Evolutionary conservation across 2,113 vertebrate species (phyloP), one percentile per base, ranked within the genome.

Genomic region (Podarcis raffonei): DNA sequence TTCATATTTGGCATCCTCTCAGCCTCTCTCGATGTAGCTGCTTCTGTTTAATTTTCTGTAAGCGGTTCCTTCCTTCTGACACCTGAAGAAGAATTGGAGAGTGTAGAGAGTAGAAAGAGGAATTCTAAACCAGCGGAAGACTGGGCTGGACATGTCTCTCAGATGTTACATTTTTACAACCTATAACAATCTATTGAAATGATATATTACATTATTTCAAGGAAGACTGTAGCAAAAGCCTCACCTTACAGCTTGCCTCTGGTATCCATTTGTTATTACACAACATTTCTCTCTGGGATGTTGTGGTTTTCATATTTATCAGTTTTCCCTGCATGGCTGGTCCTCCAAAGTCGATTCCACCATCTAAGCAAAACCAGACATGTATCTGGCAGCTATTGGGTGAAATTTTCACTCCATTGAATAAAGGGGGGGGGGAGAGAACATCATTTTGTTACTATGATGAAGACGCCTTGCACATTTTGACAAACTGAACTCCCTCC

Each of bases 401-500:
- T 91, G 93, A 93, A 89, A 92, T 94, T 93, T 95, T 94, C 93
- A 94, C 91, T 95, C 91, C 89, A 76, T 3, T 62, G 88, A 82
- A 82, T 87, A 93, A 89, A 83, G 37, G 35, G 5, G 68, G 37
- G 53, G 5, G 68, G 83, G 42, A 90, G 90, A 90, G 93, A 93
- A 95, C 94, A 95, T 93, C 0, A 94, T 95, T 92, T 92, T 92
- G 90, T 95, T 94, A 89, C 92, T 94, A 93, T 94, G 94, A 96
- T 94, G 92, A 95, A 96, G 95, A 95, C 0, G 59, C 93, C 89
- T 90, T 69, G 89, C 87, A 91, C 27, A 2, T 95, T 93, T 91
- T 95, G 95, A 96, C 94, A 95, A 94, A 95, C 93, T 94, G 86
- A 84, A 85, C 93, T 95, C 93, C 95, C 95, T 96, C 93, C 92